These are phyloP conservation scores for Parthenolecanium corni DNA, from an alignment of 2,888 invertebrate genomes.

Conservation along the genomic window DNA sequence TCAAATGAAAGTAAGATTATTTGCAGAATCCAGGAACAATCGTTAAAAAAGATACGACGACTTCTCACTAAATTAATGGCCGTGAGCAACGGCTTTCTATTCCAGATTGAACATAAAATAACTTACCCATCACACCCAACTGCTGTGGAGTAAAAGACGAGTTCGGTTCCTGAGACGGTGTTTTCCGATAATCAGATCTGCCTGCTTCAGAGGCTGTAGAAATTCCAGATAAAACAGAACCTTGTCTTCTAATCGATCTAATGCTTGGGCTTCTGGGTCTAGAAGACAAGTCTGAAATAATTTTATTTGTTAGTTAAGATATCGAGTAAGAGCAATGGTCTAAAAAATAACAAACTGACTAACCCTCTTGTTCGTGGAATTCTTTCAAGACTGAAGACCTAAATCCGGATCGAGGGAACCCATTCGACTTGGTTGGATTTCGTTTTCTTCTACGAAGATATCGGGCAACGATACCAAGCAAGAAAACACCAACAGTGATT, in stretches of 20 bases:
- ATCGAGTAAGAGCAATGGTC: background rate
- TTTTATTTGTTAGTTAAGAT: background rate
- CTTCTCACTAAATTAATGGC: too few species aligned
- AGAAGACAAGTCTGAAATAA: conserved; percentile 1
- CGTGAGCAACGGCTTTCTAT: too few species aligned
- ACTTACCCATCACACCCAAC: conserved; percentile 27
- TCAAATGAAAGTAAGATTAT: too few species aligned
- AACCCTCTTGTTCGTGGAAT: conserved; percentile 5
- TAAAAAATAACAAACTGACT: background rate
- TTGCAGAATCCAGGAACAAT: too few species aligned
- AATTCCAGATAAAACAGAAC: conserved; percentile 42
- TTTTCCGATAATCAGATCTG: conserved; percentile 8
- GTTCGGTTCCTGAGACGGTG: conserved; percentile 4
- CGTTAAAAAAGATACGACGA: too few species aligned
- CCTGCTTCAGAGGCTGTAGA: conserved; percentile 19
- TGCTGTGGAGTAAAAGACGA: conserved; percentile 23
- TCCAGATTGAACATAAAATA: background rate
- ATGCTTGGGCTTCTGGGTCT: conserved; percentile 33
- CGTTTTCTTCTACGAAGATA: conserved; percentile 15
- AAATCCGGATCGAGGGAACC: background rate
- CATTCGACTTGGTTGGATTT: background rate
- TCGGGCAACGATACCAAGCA: conserved; percentile 16
- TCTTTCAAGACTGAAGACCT: conserved; percentile 4
- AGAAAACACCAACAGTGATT: conserved; percentile 13
- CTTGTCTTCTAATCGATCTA: conserved; percentile 37